These are phyloP conservation scores for Philypnodon macrostomus DNA, from an alignment of 2,797 vertebrate species.

Conservation along the genomic window DNA sequence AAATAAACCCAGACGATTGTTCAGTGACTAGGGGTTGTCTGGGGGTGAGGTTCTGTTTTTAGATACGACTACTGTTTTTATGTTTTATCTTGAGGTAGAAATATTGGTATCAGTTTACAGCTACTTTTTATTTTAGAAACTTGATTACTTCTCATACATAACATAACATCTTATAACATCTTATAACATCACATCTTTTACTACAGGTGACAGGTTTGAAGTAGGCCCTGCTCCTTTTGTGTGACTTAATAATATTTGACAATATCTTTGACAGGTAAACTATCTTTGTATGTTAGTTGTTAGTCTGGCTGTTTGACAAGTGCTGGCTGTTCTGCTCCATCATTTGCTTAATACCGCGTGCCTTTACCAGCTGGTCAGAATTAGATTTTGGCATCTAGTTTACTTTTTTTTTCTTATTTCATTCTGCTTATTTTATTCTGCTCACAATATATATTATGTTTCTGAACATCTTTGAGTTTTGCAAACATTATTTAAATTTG, in stretches of 20 bases:
- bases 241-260: background rate
- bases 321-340: constrained; percentile 57
- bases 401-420: constrained; percentile 15
- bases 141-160: too few relatives aligned
- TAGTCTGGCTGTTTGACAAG: constrained; percentile 58
- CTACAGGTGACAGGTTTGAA: too few relatives aligned
- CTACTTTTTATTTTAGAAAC: too few relatives aligned
- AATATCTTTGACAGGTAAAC: too few relatives aligned
- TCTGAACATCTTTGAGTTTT: too few relatives aligned
- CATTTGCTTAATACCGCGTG: constrained; percentile 70
- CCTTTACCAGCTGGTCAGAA: constrained; percentile 72
- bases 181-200: too few relatives aligned
- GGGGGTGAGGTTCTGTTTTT: constrained; percentile 18
- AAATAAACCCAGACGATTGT: constrained; percentile 20
- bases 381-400: constrained; percentile 53
- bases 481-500: constrained; percentile 27
- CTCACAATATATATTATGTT: too few relatives aligned
- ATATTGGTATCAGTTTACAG: too few relatives aligned
- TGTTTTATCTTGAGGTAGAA: too few relatives aligned
- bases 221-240: background rate
- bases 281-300: constrained; percentile 13
- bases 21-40: constrained; percentile 7
- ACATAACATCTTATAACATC: too few relatives aligned
- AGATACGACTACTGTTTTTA: too few relatives aligned
- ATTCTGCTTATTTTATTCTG: too few relatives aligned